Evolutionary conservation across 2,888 invertebrate species (phyloP), one percentile per base, ranked within the genome.

Genomic region (Cephus pulcher): DNA sequence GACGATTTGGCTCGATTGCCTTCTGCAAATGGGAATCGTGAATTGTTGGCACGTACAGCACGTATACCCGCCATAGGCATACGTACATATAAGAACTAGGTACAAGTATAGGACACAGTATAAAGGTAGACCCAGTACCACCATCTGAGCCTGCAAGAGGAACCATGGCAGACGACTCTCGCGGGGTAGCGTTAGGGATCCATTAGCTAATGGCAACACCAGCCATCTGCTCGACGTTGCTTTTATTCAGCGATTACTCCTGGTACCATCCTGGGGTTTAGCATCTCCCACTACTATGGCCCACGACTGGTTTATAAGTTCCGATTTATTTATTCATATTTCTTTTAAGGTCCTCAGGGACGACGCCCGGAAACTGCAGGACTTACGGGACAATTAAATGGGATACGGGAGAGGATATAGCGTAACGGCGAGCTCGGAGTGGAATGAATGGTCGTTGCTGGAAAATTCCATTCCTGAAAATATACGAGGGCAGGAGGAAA

Each of bases 201-300:
- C 90, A 90, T 90, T 90, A 90, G 90, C 90, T 90, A 90, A 90
- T 90, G 89, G 90, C 88, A 83, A 83, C 83, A 84, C 87, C 86
- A 86, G 87, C 89, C 89, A 90, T 90, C 89, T 90, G 90, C 89
- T 87, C 88, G 86, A 84, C 85, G 85, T 86, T 82, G 85, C 87
- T 88, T 88, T 88, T 88, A 88, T 83, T 84, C 83, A 81, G 75
- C 84, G 84, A 86, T 74, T 77, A 69, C 75, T 40, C 78, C 76
- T 80, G 80, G 80, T 80, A 77, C 79, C 76, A 75, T 82, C 81
- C 85, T 78, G 80, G 40, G 80, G 82, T 78, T 84, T 80, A 81
- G 78, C 81, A 79, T 79, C 78, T 71, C 79, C 79, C 76, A 56
- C 82, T 81, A 15, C 71, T 3, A 32, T 11, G 9, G 32, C 56